These are phyloP conservation scores for Yasuhikotakia modesta DNA, from an alignment of 2,797 vertebrate species.

Conservation along the genomic window DNA sequence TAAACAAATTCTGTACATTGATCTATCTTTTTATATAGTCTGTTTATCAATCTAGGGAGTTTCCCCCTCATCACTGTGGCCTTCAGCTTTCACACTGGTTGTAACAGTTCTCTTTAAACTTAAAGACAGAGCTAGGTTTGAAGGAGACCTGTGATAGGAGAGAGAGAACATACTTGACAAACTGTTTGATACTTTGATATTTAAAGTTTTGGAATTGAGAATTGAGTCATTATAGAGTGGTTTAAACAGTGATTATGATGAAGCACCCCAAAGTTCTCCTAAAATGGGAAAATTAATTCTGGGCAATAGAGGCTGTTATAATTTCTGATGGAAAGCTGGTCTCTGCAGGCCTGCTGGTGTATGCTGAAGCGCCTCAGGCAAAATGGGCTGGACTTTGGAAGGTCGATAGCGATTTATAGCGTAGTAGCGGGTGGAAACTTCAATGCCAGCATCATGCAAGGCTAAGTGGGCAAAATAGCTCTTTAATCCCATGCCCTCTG, in stretches of 20 bases:
- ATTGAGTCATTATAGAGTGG: not conserved
- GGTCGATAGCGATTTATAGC: slow-evolving; percentile 19
- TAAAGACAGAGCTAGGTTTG: not conserved
- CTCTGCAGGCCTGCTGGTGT: slow-evolving; percentile 32
- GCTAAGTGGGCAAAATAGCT: slow-evolving; percentile 37
- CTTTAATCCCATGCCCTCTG: slow-evolving; percentile 37
- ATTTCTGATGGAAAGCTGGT: slow-evolving; percentile 65
- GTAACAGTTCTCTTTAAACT: too few species aligned
- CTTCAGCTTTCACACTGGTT: too few species aligned
- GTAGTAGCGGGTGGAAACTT: slow-evolving; percentile 24
- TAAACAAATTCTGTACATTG: too few species aligned
- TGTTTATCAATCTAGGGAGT: too few species aligned
- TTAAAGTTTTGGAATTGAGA: slow-evolving; percentile 5
- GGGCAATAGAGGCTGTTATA: slow-evolving; percentile 45
- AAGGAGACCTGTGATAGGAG: not conserved
- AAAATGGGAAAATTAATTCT: not conserved
- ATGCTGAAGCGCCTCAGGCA: slow-evolving; percentile 48
- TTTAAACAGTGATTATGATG: not conserved
- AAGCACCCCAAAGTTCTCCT: not conserved
- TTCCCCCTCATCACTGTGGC: too few species aligned
- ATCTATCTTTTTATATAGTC: too few species aligned
- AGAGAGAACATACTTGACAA: not conserved
- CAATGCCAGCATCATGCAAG: slow-evolving; percentile 40
- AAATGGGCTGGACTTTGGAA: slow-evolving; percentile 62
- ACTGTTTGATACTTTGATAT: not conserved